Percentiles rank a stretch among this genome's conserved stretches.
These are phyloP conservation scores for Drepana arcuata DNA, from an alignment of 1,140 invertebrate species.

Conservation along the genomic window DNA sequence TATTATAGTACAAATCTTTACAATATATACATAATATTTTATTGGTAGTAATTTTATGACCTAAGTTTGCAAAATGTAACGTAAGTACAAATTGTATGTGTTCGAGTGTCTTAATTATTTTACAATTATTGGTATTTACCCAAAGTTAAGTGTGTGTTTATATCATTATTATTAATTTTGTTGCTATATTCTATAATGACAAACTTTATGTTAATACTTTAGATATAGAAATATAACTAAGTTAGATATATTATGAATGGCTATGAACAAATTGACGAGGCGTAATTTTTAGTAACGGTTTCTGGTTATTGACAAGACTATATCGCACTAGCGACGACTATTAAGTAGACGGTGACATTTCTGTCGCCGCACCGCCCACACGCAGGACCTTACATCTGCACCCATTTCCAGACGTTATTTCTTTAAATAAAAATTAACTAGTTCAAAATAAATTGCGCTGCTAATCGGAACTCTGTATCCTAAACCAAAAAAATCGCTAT, in stretches of 20 bases:
- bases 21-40: constrained; percentile 19
- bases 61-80: constrained; percentile 46
- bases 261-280: constrained; percentile 21
- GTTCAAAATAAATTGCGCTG: constrained; percentile 1
- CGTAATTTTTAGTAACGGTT: neutral
- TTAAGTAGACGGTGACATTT: neutral
- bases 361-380: too few species aligned
- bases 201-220: constrained; percentile 40
- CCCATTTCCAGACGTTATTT: too few species aligned
- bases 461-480: too few species aligned
- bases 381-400: too few species aligned
- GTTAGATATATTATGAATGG: constrained; percentile 26
- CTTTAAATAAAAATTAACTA: neutral
- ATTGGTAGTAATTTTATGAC: constrained; percentile 29
- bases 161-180: constrained; percentile 60
- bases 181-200: constrained; percentile 58
- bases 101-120: constrained; percentile 49
- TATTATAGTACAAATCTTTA: constrained; percentile 37
- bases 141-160: constrained; percentile 67
- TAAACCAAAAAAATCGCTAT: too few species aligned
- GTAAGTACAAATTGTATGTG: constrained; percentile 59
- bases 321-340: constrained; percentile 1
- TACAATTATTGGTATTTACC: constrained; percentile 56
- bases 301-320: neutral
- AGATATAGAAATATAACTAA: constrained; percentile 18